These are phyloP conservation scores for Drosophila simulans DNA, from an alignment of 1,140 invertebrate species.

Conservation along the genomic window DNA sequence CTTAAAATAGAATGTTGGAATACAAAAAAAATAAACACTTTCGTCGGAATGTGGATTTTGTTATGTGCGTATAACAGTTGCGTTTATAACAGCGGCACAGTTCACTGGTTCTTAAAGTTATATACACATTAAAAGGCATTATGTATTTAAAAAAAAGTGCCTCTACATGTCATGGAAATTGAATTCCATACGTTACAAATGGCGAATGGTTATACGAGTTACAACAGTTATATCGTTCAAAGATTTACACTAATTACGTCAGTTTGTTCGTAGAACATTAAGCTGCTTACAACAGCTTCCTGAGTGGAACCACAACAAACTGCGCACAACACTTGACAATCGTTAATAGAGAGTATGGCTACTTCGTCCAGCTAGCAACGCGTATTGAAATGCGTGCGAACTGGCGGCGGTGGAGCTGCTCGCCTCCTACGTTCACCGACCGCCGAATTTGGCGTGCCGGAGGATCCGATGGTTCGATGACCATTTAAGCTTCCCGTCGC, in stretches of 20 bases:
- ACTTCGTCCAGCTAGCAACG: conserved; percentile 44
- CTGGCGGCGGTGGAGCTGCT: conserved; percentile 58
- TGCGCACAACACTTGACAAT: conserved; percentile 5
- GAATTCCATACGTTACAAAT: background rate
- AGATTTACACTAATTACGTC: background rate
- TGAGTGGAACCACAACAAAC: conserved; percentile 18
- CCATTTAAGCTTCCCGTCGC: background rate
- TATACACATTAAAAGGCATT: background rate
- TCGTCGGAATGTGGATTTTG: background rate
- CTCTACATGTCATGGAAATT: background rate
- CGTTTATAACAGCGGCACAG: conserved; percentile 25
- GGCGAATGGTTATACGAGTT: background rate
- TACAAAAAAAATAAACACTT: conserved; percentile 28
- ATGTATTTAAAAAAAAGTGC: background rate
- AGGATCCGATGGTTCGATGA: background rate
- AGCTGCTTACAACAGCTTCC: conserved; percentile 8
- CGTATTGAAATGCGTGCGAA: conserved; percentile 71
- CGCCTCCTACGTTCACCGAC: conserved; percentile 47
- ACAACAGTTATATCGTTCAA: background rate
- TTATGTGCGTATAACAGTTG: conserved; percentile 37
- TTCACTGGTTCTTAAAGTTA: background rate
- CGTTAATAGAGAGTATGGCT: background rate
- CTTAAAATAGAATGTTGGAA: conserved; percentile 13
- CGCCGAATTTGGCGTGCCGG: background rate
- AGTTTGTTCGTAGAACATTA: conserved; percentile 5